phyloP scores from a whole-genome alignment of 2,888 invertebrate species.

The Petrolisthes manimaculis region DNA sequence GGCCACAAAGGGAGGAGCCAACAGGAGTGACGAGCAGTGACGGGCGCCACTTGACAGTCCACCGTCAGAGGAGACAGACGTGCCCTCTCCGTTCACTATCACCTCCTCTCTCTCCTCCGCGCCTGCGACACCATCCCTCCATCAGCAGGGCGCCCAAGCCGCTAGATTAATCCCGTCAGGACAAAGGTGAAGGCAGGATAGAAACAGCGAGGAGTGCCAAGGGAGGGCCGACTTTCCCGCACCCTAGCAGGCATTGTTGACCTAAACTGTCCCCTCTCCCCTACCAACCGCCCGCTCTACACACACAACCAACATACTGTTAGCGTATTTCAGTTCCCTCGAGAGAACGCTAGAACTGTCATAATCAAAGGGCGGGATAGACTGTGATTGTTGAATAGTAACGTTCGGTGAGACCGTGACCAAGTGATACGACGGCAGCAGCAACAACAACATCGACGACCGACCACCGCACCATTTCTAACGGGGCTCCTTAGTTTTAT shows the following conservation, averaged over 20 bases:
- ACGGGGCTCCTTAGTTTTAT: slow-evolving; percentile 52
- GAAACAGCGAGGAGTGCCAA: slow-evolving; percentile 21
- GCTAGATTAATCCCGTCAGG: slow-evolving; percentile 3
- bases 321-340: slow-evolving; percentile 7
- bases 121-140: slow-evolving; percentile 15
- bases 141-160: slow-evolving; percentile 5
- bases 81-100: slow-evolving; percentile 33
- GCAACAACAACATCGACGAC: slow-evolving; percentile 23
- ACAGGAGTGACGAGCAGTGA: slow-evolving; percentile 54
- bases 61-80: slow-evolving; percentile 55
- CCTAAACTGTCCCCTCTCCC: slow-evolving; percentile 30
- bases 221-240: slow-evolving; percentile 31
- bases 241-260: slow-evolving; percentile 30
- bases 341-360: slow-evolving; percentile 3
- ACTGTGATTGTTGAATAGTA: slow-evolving; percentile 19
- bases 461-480: slow-evolving; percentile 31
- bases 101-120: slow-evolving; percentile 29
- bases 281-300: slow-evolving; percentile 17
- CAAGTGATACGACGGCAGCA: slow-evolving; percentile 33
- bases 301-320: slow-evolving; percentile 27
- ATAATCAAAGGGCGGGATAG: neutral
- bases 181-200: slow-evolving; percentile 6
- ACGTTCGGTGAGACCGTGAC: slow-evolving; percentile 46
- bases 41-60: slow-evolving; percentile 62
- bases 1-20: slow-evolving; percentile 62